A percentile compares a stretch with the other conserved stretches of the same genome.
Conservation (phyloP, 1,140 invertebrate genomes). For the Phymorhynchus buccinoides region DNA sequence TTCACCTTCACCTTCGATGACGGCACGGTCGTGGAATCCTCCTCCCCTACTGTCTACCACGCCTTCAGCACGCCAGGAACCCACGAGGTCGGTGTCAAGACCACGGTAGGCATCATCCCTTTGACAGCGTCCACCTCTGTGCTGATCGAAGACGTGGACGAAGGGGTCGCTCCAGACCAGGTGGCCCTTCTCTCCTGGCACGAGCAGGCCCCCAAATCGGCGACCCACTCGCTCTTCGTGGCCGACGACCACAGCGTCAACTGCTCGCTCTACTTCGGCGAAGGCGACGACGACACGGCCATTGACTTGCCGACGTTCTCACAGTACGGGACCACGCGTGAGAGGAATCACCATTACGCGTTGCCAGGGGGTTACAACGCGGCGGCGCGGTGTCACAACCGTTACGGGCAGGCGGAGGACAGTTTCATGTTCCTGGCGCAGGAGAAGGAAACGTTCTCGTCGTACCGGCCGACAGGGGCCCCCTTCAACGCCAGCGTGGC, state of each 20-base stretch:
- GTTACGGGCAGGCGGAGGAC: constrained; percentile 47
- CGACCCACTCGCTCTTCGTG: constrained; percentile 43
- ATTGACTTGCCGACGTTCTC: neutral
- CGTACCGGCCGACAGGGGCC: constrained; percentile 36
- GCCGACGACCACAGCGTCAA: constrained; percentile 41
- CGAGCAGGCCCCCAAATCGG: constrained; percentile 34
- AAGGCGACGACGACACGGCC: constrained; percentile 18
- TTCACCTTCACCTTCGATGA: constrained; percentile 66
- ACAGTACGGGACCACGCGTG: constrained; percentile 37
- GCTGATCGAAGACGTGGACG: constrained; percentile 58
- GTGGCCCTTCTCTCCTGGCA: constrained; percentile 51
- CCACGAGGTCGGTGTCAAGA: constrained; percentile 59
- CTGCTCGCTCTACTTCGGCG: constrained; percentile 50
- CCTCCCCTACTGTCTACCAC: constrained; percentile 53
- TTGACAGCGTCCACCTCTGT: constrained; percentile 44
- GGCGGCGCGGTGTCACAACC: constrained; percentile 47
- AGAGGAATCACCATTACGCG: constrained; percentile 33
- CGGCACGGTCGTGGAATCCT: constrained; percentile 49
- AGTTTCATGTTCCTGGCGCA: constrained; percentile 44
- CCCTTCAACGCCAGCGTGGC: constrained; percentile 43
- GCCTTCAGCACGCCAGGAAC: constrained; percentile 55
- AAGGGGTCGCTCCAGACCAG: constrained; percentile 57
- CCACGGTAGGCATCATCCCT: constrained; percentile 51
- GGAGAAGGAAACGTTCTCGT: constrained; percentile 41
- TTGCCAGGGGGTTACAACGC: constrained; percentile 47